These are phyloP conservation scores for Oryzias javanicus DNA, from an alignment of 2,113 vertebrate genomes.

Conservation along the genomic window DNA sequence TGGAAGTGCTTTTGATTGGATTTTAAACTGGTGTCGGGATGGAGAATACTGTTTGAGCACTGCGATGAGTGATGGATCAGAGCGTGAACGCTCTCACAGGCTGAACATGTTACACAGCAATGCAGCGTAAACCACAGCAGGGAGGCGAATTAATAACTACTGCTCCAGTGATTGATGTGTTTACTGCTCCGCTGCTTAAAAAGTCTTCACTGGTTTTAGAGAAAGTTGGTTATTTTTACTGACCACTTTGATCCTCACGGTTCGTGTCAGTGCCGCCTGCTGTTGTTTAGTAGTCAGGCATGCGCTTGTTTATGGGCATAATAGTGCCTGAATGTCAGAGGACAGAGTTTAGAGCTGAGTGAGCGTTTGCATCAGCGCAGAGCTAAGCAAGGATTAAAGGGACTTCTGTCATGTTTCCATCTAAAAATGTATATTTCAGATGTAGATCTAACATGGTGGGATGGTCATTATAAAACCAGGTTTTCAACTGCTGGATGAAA, in stretches of 20 bases:
- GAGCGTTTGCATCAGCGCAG: slow-evolving; percentile 25
- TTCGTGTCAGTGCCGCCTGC: slow-evolving; percentile 3
- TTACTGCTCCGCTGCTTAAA: slow-evolving; percentile 43
- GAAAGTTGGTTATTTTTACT: slow-evolving; percentile 9
- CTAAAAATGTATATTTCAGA: not conserved
- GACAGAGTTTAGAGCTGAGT: slow-evolving; percentile 31
- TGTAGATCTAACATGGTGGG: no score
- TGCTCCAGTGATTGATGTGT: slow-evolving; percentile 53
- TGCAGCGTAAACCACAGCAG: slow-evolving; percentile 22
- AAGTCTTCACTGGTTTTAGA: slow-evolving; percentile 36
- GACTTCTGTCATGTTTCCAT: slow-evolving; percentile 22
- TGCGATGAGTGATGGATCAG: slow-evolving; percentile 48
- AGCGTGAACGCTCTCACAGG: slow-evolving; percentile 18
- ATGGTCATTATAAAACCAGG: no score
- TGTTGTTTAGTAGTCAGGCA: slow-evolving; percentile 31
- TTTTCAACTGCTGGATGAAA: no score
- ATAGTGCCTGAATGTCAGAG: slow-evolving; percentile 30
- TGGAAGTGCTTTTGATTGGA: slow-evolving; percentile 26
- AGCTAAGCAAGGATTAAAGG: slow-evolving; percentile 14
- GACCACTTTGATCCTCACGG: slow-evolving; percentile 45
- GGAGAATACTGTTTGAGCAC: slow-evolving; percentile 38
- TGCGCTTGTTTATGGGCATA: slow-evolving; percentile 34
- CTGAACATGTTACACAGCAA: slow-evolving; percentile 31
- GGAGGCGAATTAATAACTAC: slow-evolving; percentile 40
- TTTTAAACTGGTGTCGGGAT: slow-evolving; percentile 22